Evolutionary conservation across 2,113 vertebrate species (phyloP).

Genomic region (Gadus chalcogrammus): DNA sequence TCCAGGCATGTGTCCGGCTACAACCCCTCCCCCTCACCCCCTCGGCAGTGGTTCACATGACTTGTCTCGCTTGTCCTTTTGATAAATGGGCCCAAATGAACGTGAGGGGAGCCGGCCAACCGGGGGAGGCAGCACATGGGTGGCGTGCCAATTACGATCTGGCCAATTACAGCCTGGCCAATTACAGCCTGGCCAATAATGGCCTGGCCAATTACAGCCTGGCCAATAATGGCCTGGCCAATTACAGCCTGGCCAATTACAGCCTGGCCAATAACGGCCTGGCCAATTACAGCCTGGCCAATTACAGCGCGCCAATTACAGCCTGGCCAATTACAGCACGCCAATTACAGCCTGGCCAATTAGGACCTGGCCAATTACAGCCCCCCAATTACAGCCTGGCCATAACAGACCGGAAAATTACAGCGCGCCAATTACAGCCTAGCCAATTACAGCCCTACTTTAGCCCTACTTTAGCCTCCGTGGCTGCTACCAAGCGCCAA

Average conservation of each 20-base stretch:
- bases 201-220: too few relatives aligned
- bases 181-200: too few relatives aligned
- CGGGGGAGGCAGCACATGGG: constrained; percentile 38
- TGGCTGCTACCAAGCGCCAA: constrained; percentile 13
- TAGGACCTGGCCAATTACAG: too few relatives aligned
- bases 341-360: too few relatives aligned
- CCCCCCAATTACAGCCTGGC: too few relatives aligned
- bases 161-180: not conserved
- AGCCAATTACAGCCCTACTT: too few relatives aligned
- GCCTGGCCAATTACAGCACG: not conserved
- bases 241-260: too few relatives aligned
- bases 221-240: not conserved
- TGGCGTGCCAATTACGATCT: constrained; percentile 46
- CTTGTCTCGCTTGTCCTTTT: constrained; percentile 51
- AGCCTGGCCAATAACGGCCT: not conserved
- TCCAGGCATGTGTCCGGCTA: too few relatives aligned
- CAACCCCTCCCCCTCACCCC: too few relatives aligned
- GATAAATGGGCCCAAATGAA: constrained; percentile 51
- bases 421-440: constrained; percentile 1
- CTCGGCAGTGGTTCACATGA: constrained; percentile 33
- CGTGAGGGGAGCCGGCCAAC: constrained; percentile 35
- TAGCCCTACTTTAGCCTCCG: not conserved
- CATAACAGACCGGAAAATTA: not conserved
- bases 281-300: too few relatives aligned
- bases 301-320: too few relatives aligned